These are phyloP conservation scores for Rhagonycha fulva DNA, from an alignment of 2,888 invertebrate species.

Conservation along the genomic window DNA sequence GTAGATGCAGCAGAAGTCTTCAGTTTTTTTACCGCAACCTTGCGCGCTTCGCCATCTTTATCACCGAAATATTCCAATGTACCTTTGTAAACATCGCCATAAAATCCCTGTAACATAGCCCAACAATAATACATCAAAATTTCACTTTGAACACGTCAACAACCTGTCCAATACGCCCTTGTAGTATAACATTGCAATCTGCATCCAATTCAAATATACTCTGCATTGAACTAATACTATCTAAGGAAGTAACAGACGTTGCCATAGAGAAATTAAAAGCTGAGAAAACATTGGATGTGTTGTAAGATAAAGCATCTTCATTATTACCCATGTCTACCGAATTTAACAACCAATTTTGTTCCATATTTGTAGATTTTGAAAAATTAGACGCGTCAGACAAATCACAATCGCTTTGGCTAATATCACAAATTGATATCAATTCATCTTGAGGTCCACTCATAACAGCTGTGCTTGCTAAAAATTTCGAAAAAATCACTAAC, in stretches of 20 bases:
- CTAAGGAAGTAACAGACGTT: constrained; percentile 47
- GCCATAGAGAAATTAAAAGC: constrained; percentile 50
- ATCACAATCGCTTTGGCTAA: constrained; percentile 41
- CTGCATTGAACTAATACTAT: constrained; percentile 57
- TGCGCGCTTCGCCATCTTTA: constrained; percentile 57
- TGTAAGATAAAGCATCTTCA: constrained; percentile 48
- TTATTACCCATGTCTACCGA: constrained; percentile 37
- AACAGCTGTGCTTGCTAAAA: constrained; percentile 36
- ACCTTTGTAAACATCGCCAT: constrained; percentile 84
- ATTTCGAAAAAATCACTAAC: background rate
- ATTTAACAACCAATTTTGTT: constrained; percentile 16
- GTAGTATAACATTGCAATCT: constrained; percentile 64
- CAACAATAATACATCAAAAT: background rate
- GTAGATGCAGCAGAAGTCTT: constrained; percentile 59
- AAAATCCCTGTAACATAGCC: constrained; percentile 68
- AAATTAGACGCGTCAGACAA: constrained; percentile 36
- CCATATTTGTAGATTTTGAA: background rate
- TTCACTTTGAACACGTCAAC: constrained; percentile 17
- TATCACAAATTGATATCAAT: constrained; percentile 34
- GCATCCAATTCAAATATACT: constrained; percentile 61
- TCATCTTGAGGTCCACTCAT: constrained; percentile 31
- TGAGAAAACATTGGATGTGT: constrained; percentile 50
- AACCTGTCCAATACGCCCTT: constrained; percentile 65
- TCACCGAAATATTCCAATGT: constrained; percentile 64
- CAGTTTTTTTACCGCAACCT: constrained; percentile 72